Base-by-base conservation (phyloP, 2,113 vertebrate genomes). In the Chinchilla lanigera region DNA sequence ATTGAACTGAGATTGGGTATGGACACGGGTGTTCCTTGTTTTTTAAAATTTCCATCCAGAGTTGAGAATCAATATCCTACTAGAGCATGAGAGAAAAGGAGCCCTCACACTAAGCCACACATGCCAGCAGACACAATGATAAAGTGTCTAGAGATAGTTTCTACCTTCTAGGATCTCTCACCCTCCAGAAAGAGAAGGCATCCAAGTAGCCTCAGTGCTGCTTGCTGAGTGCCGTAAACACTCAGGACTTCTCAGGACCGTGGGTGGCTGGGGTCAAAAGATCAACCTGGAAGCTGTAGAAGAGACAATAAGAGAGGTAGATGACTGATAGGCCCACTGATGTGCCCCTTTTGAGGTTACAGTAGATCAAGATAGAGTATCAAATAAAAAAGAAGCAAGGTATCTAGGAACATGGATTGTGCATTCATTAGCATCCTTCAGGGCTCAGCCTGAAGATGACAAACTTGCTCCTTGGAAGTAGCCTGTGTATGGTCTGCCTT, bases 341-440 rank as follows among this genome's bases (percentile, higher is more conserved):
- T 50, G 67, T 24, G 16, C 10, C 4, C 12, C n/a, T 58, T 52
- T 50, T 11, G 52, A 63, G 13, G 67, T 85, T 35, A 44, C 17
- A 13, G 26, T 10, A 75, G 38, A 91, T 63, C 17, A 44, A 73
- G 82, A 86, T 8, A 80, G 47, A 90, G 50, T 63, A 38, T 47
- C 47, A 75, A 85, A 67, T 50, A 44, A 92, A 93, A 96, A 89
- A 41, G 52, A 92, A 93, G 56, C 9, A 3, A 14, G 17, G 60
- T 60, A 80, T 50, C 35, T 26, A 38, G 35, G 50, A 38, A 60
- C 38, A 69, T 26, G 52, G 50, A 28, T 1, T 26, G 47, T 33
- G 95, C 33, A 19, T 80, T 95, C 87, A 87, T 89, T 38, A 73
- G 63, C 52, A 94, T 83, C 65, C 58, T 94, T 82, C 58, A 2